phyloP scores from a whole-genome alignment of 2,113 vertebrate species.

The pig (Sus scrofa) region T2T-Sscrofa CM000817.6:173065501-173066000 shows the following conservation, averaged over 20 bases:
- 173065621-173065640: too few species aligned
- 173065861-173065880: background rate
- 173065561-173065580: too few species aligned
- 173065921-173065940: background rate
- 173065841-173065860: conserved; percentile 5
- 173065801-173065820: background rate
- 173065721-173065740: background rate
- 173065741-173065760: background rate
- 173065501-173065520: too few species aligned
- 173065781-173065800: background rate
- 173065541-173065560: too few species aligned
- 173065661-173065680: too few species aligned
- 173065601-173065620: too few species aligned
- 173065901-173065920: background rate
- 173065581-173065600: too few species aligned
- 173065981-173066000: too few species aligned
- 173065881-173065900: background rate
- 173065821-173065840: background rate
- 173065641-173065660: too few species aligned
- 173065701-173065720: background rate
- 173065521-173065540: too few species aligned
- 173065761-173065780: conserved; percentile 4
- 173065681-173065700: background rate
- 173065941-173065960: conserved; percentile 51
- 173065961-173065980: too few species aligned